Evolutionary conservation across 2,797 vertebrate genomes (phyloP).

Genomic region (Enteromius paludinosus): DNA sequence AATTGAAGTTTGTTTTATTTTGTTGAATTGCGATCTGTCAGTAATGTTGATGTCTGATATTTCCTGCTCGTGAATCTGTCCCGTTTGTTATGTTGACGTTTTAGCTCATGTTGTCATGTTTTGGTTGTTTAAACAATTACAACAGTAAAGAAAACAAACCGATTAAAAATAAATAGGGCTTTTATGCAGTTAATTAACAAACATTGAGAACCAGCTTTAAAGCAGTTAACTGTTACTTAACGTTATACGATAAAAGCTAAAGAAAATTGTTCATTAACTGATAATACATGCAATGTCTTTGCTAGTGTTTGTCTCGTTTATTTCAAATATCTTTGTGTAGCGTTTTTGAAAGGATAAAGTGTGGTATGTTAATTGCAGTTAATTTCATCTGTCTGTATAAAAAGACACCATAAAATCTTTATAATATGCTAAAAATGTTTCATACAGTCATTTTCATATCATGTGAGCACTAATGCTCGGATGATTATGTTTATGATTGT

Average conservation of each 20-base stretch:
- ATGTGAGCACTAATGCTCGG: not conserved
- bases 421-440: not conserved
- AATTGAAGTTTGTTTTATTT: not conserved
- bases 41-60: not conserved
- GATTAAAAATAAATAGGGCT: not conserved
- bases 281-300: not conserved
- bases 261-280: not conserved
- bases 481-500: not conserved
- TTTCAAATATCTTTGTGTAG: not conserved
- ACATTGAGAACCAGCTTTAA: not conserved
- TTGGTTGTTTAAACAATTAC: not conserved
- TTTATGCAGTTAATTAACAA: not conserved
- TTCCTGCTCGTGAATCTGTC: not conserved
- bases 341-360: not conserved
- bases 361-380: too few species aligned
- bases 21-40: too few species aligned
- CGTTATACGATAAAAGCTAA: not conserved
- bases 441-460: not conserved
- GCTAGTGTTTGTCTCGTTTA: not conserved
- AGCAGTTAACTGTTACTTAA: too few species aligned
- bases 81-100: not conserved
- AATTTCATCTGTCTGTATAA: not conserved
- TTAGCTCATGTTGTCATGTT: not conserved
- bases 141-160: not conserved
- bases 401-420: not conserved